Conservation (phyloP, 2,113 vertebrate species). For the Fregetta grallaria region DNA sequence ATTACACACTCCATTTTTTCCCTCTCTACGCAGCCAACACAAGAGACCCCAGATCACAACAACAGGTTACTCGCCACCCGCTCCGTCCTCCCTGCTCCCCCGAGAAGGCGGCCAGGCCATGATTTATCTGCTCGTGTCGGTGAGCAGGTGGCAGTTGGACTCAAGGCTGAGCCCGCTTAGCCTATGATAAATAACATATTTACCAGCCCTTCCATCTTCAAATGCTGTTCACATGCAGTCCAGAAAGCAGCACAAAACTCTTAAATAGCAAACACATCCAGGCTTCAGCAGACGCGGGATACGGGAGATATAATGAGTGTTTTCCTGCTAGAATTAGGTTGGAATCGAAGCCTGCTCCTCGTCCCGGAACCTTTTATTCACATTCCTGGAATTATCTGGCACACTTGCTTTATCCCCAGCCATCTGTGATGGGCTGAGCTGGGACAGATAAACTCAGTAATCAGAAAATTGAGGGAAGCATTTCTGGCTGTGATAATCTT, state of each 20-base stretch:
- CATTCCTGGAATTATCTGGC: constrained; percentile 55
- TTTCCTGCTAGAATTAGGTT: constrained; percentile 33
- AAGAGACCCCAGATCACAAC: neutral
- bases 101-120: accelerated
- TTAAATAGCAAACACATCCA: constrained; percentile 5
- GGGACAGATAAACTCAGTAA: constrained; percentile 66
- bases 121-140: constrained; percentile 7
- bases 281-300: neutral
- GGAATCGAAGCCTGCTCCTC: constrained; percentile 37
- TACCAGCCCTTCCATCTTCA: constrained; percentile 8
- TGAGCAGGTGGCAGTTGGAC: constrained; percentile 24
- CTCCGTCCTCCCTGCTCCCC: neutral
- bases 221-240: neutral
- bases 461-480: constrained; percentile 76
- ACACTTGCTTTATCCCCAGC: constrained; percentile 57
- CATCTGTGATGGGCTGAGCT: constrained; percentile 69
- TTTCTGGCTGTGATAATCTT: constrained; percentile 73
- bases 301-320: neutral
- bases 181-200: constrained; percentile 39
- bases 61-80: neutral
- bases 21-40: neutral
- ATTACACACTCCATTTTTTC: neutral
- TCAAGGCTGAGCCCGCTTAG: constrained; percentile 28
- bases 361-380: constrained; percentile 33
- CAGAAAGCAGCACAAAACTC: neutral